Evolutionary conservation across 2,113 vertebrate species (phyloP), one percentile per base, ranked within the genome.

Genomic region (Sylvia atricapilla): DNA sequence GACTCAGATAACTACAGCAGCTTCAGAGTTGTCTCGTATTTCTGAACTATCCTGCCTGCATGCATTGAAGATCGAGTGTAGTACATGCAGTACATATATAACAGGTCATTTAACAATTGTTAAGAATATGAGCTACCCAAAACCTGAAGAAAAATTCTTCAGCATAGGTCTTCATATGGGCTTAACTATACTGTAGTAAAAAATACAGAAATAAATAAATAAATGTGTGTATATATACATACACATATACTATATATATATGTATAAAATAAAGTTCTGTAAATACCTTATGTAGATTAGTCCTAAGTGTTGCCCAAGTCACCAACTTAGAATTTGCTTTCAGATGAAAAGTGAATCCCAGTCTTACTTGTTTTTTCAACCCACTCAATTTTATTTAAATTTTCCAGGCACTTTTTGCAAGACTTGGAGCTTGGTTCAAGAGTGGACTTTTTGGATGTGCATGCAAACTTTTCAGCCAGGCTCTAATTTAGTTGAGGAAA

Each of bases 171-270:
- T 91, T 89, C n/a, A 13, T 70, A 55, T 14, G 58, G 19, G 8
- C 15, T 87, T 91, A 67, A 68, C 10, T 52, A 47, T 33, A 64
- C 2, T 2, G 1, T 37, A 15, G 27, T 19, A 8, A 79, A 76
- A 37, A 55, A 23, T 2, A 14, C 12, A n/a, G 3, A 49, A 56
- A 81, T 33, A 68, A 41, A 44, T 67, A n/a, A 24, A 50, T 55
- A 28, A 3, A 17, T 11, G 8, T 33, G 3, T 20, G 1, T 27
- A 7, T n/a, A n/a, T 31, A 13, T n/a, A 13, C 7, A 21, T 2
- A 41, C 4, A 44, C 8, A 24, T 6, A 39, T 4, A 24, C 4
- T 28, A 6, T 58, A 14, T 49, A 15, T 44, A 18, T 18, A 13
- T 39, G 31, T 22, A 24, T 5, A 79, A 69, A 47, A 63, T 9